phyloP scores from a whole-genome alignment of 2,113 vertebrate species.

The Copsychus sechellarum region DNA sequence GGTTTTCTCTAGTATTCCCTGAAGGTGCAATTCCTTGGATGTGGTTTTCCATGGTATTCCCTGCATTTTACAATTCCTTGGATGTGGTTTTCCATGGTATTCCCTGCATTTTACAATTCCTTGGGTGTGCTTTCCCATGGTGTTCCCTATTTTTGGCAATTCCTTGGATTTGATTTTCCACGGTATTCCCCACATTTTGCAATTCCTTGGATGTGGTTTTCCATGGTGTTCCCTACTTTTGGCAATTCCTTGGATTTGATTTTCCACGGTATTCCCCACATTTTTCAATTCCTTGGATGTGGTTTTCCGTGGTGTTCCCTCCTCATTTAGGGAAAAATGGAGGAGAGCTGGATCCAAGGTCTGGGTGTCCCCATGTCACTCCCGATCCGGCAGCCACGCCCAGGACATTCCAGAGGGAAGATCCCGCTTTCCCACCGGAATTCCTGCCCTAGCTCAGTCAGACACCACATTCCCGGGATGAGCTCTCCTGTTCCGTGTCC shows the following conservation, averaged over 20 bases:
- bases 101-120: not conserved
- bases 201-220: not conserved
- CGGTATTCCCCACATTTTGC: not conserved
- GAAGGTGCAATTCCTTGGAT: too few species aligned
- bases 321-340: not conserved
- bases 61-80: fast-evolving
- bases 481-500: fast-evolving
- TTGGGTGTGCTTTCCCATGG: fast-evolving
- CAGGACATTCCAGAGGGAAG: not conserved
- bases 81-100: not conserved
- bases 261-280: fast-evolving
- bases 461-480: not conserved
- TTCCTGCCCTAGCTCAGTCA: not conserved
- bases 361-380: not conserved
- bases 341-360: not conserved
- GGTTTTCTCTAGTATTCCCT: not conserved
- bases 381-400: fast-evolving
- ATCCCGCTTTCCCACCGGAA: not conserved
- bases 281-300: not conserved
- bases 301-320: not conserved
- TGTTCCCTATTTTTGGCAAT: fast-evolving
- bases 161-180: not conserved
- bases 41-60: too few species aligned
- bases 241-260: not conserved
- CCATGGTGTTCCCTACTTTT: not conserved